Conservation (phyloP, 2,113 vertebrate species). For the Nannospalax galili region DNA sequence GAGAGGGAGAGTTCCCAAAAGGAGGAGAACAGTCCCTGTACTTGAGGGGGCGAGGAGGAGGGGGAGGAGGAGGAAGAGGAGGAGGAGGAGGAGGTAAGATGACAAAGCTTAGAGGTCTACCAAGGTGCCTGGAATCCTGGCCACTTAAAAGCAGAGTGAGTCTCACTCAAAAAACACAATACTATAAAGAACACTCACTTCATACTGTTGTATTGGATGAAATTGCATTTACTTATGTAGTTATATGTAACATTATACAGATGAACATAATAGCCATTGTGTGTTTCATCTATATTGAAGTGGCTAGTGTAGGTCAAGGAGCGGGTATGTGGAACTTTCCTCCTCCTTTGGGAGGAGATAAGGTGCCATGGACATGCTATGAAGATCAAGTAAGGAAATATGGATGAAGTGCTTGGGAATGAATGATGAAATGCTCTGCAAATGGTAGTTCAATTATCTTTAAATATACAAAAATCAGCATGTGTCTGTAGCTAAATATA, state of each 20-base stretch:
- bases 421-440: background rate
- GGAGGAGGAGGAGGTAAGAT: accelerated
- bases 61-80: no score
- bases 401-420: background rate
- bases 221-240: background rate
- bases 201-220: background rate
- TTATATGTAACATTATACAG: background rate
- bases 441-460: background rate
- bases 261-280: background rate
- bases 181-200: background rate
- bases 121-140: background rate
- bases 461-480: background rate
- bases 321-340: background rate
- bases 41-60: accelerated
- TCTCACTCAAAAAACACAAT: background rate
- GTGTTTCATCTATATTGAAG: background rate
- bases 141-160: background rate
- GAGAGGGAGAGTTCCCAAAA: background rate
- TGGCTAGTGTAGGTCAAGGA: background rate
- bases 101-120: background rate
- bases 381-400: background rate
- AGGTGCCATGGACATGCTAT: background rate
- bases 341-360: background rate
- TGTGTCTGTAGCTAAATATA: background rate
- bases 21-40: background rate